Base-by-base conservation (phyloP, 2,888 invertebrate species). In the Tachina fera region DNA sequence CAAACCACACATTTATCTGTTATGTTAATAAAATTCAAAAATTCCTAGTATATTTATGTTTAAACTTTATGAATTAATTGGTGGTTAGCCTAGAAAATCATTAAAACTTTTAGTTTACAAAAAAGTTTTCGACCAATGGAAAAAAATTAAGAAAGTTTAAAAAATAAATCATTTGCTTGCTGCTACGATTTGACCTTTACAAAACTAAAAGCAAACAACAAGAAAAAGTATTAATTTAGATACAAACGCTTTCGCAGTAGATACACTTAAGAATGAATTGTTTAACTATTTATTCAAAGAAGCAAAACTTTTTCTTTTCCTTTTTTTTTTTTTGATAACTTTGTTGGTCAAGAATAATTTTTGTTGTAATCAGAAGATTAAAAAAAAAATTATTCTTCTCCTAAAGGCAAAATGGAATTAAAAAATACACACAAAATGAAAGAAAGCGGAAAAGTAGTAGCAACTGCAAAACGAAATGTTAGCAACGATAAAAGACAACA, bases 31-130 rank as follows among this genome's bases (percentile, higher is more conserved):
- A 11, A 47, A 45, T 67, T 67, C 61, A 70, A 70, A 60, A 58
- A 74, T 68, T 19, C 45, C 31, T 16, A 68, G 22, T 71, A n/a
- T 49, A 60, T 68, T 49, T 31, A 77, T 51, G 10, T 43, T 68
- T 19, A 63, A 84, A 77, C 68, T 84, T 84, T 81, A 43, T 72
- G 65, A 76, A 81, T 77, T 84, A 84, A 84, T 84, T 84, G 81
- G 49, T 72, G 84, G 84, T 84, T 77, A 77, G 75, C 65, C 80
- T 43, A 43, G 22, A 81, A 81, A 84, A 84, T 84, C 81, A 81
- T 84, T 81, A 81, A 84, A 84, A 81, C 53, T 84, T 84, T 84
- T 68, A 60, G 71, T 61, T 77, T 74, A 39, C 47, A 9, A 47
- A 76, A 75, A 84, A 76, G 45, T 80, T 76, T 68, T 58, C 39